Evolutionary conservation across 2,888 invertebrate genomes (phyloP).

Genomic region (Eubasilissa splendida): DNA sequence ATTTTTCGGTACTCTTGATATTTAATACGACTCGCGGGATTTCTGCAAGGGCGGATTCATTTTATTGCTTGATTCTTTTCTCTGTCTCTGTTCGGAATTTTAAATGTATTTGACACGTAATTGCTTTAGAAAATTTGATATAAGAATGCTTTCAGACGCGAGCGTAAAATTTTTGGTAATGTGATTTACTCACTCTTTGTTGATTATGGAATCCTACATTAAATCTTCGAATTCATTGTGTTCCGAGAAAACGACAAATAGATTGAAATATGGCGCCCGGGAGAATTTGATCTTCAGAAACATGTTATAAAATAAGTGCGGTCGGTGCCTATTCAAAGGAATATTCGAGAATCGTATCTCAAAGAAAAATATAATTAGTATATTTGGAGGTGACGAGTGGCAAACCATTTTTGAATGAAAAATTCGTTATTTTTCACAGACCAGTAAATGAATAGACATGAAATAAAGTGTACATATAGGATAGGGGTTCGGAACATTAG

Average conservation of each 20-base stretch:
- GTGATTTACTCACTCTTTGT: constrained; percentile 7
- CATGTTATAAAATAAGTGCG: neutral
- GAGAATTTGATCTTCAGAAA: neutral
- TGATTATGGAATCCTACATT: constrained; percentile 15
- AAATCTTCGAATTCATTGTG: constrained; percentile 18
- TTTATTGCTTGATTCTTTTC: neutral
- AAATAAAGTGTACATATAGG: too few relatives aligned
- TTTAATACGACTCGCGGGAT: too few relatives aligned
- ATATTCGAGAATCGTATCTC: too few relatives aligned
- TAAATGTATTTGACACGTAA: constrained; percentile 1
- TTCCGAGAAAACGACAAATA: neutral
- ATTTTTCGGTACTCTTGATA: too few relatives aligned
- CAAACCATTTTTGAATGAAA: too few relatives aligned
- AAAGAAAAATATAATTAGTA: too few relatives aligned
- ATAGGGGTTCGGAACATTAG: too few relatives aligned
- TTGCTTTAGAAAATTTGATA: constrained; percentile 6
- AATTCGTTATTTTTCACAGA: too few relatives aligned
- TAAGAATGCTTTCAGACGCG: constrained; percentile 3
- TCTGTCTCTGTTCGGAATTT: constrained; percentile 2
- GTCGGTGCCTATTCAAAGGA: too few relatives aligned
- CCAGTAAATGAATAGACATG: too few relatives aligned
- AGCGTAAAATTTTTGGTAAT: neutral
- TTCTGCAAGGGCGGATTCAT: neutral
- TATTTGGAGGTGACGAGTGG: too few relatives aligned
- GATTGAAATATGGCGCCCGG: neutral